Base-by-base conservation (phyloP, 2,113 vertebrate genomes). In the Sinocyclocheilus grahami region DNA sequence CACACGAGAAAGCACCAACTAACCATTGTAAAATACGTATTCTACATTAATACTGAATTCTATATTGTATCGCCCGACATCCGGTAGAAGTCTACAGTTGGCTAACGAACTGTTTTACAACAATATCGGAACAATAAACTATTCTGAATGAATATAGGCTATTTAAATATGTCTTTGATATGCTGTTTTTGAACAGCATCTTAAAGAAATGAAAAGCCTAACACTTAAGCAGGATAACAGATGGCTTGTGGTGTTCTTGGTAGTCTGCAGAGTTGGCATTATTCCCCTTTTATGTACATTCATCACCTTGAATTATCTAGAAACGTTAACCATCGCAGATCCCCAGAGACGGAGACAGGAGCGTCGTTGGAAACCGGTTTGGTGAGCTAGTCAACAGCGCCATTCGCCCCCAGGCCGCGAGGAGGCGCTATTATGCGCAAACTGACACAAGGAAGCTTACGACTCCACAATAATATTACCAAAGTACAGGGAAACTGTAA, bases 371-470 rank as follows among this genome's bases (percentile, higher is more conserved):
- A 72, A 82, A 87, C 87, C 84, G 84, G 87, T 87, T 86, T 78
- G 83, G 87, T 46, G 42, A 77, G 85, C 24, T 24, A n/a, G 1
- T 4, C 69, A 24, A 39, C 27, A 13, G 12, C 13, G 72, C 13
- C n/a, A 9, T 76, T 39, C 90, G 46, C 85, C 92, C 92, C 92
- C 94, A 90, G 48, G 87, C 92, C 94, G 79, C 91, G 92, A 93
- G 94, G 93, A 88, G 95, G 93, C 92, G 92, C 92, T 83, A 63
- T 75, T 81, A 88, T 91, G 90, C 86, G 22, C 83, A 87, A 81
- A 87, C 58, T 24, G 65, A 72, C 86, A 94, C 89, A 88, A 93
- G 94, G 94, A 95, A 95, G 93, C 93, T 33, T 81, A 86, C 71
- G 90, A 86, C 87, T 76, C 80, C 86, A 90, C 82, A 30, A 86